Conservation (phyloP, 2,113 vertebrate species). For the Tyrannus savana region DNA sequence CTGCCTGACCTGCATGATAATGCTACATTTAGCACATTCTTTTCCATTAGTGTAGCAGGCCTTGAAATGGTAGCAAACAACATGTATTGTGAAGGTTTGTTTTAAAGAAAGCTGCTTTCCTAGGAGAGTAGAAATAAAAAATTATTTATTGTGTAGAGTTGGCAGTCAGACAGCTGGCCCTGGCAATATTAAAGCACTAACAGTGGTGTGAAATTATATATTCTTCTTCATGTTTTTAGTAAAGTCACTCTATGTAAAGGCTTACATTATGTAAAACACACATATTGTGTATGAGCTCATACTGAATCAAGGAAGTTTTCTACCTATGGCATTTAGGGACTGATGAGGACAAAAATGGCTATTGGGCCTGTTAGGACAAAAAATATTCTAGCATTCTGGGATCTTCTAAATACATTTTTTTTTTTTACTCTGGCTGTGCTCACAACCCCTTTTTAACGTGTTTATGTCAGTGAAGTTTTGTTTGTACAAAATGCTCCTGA, state of each 20-base stretch:
- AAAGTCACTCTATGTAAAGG: not conserved
- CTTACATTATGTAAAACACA: not conserved
- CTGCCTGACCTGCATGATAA: constrained; percentile 73
- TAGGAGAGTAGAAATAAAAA: constrained; percentile 55
- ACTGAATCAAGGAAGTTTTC: not conserved
- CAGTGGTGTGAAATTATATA: not conserved
- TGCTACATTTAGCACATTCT: constrained; percentile 75
- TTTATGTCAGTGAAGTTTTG: constrained; percentile 44
- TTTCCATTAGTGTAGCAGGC: constrained; percentile 64
- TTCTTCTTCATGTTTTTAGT: constrained; percentile 22
- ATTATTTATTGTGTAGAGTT: constrained; percentile 42
- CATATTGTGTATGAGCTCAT: fast-evolving
- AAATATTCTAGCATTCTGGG: not conserved
- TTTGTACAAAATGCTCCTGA: constrained; percentile 57
- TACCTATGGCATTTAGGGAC: not conserved
- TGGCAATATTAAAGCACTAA: constrained; percentile 21
- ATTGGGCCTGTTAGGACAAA: not conserved
- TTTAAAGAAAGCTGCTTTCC: constrained; percentile 59
- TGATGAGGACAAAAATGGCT: not conserved
- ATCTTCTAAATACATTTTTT: not conserved
- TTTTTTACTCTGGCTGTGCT: not conserved
- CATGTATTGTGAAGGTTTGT: constrained; percentile 49
- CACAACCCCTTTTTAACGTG: not conserved
- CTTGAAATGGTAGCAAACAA: constrained; percentile 65
- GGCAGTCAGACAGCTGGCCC: constrained; percentile 12